phyloP scores from a whole-genome alignment of 2,113 vertebrate species.

The Elephas maximus region DNA sequence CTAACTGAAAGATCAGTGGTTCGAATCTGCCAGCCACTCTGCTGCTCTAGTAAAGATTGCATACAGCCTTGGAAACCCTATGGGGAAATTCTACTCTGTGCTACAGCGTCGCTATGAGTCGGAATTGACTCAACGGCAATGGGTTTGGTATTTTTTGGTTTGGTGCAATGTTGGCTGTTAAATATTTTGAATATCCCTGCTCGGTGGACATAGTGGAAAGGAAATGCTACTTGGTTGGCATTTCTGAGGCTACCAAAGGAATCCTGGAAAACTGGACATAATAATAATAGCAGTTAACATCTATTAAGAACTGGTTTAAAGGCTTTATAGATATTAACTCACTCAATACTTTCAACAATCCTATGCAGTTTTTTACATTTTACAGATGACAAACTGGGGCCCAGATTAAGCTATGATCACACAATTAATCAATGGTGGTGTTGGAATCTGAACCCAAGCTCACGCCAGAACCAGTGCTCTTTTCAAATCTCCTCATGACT shows the following conservation, averaged over 20 bases:
- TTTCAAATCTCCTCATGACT: neutral
- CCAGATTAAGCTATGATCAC: neutral
- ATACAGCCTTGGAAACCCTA: no score
- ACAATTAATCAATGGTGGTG: neutral
- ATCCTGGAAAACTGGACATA: neutral
- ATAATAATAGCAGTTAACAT: neutral
- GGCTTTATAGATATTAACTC: neutral
- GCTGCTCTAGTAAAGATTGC: no score
- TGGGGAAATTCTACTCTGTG: no score
- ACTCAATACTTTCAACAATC: neutral
- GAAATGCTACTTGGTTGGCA: neutral
- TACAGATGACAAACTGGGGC: no score
- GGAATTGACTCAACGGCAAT: no score
- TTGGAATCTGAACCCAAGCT: neutral
- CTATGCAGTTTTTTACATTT: neutral
- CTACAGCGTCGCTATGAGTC: no score
- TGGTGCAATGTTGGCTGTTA: neutral
- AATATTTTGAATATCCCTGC: neutral
- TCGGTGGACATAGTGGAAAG: neutral
- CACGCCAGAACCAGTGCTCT: neutral
- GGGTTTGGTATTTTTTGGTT: no score
- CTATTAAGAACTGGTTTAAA: neutral
- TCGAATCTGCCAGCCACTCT: no score
- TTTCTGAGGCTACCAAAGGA: neutral
- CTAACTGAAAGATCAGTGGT: no score